Base-by-base conservation (phyloP, 2,888 invertebrate genomes). In the Stenodera caucasica region DNA sequence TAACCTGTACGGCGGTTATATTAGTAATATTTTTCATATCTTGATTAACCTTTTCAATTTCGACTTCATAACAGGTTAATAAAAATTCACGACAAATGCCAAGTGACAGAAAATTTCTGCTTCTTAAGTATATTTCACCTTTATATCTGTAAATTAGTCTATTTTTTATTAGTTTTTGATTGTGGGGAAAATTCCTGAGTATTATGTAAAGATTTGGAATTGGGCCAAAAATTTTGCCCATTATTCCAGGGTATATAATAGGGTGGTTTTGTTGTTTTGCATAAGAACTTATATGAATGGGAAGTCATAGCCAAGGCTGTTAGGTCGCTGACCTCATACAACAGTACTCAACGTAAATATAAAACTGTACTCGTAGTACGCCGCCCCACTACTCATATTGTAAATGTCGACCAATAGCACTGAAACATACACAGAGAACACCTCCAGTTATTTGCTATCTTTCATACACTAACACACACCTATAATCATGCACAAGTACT, bases 231-330 rank as follows among this genome's bases (percentile, higher is more conserved):
- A 4, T 26, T 26, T 26, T 26, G 5, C n/a, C n/a, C n/a, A n/a
- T n/a, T n/a, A n/a, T n/a, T n/a, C n/a, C n/a, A n/a, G n/a, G n/a
- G n/a, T n/a, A n/a, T n/a, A n/a, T n/a, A 30, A 8, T 12, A 21
- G 53, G 21, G 21, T 33, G 32, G 53, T 6, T 15, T 54, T n/a
- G 2, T 35, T 35, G 7, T 40, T 35, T 29, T 37, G 49, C 49
- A 50, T 33, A 51, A 32, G 37, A 55, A 60, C 45, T 59, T 63
- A 70, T 69, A 75, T 76, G 76, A 77, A 77, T 77, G 77, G 77
- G 78, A 78, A 78, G 78, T 78, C 78, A 78, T 75, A 79, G 78
- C 78, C 79, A 78, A 78, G 79, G 78, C 77, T 78, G 45, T 2
- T 60, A 77, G 79, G 78, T 78, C 77, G 75, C 72, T 77, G 78